Conservation (phyloP, 2,888 invertebrate species). For the Eupithecia vulgata region DNA sequence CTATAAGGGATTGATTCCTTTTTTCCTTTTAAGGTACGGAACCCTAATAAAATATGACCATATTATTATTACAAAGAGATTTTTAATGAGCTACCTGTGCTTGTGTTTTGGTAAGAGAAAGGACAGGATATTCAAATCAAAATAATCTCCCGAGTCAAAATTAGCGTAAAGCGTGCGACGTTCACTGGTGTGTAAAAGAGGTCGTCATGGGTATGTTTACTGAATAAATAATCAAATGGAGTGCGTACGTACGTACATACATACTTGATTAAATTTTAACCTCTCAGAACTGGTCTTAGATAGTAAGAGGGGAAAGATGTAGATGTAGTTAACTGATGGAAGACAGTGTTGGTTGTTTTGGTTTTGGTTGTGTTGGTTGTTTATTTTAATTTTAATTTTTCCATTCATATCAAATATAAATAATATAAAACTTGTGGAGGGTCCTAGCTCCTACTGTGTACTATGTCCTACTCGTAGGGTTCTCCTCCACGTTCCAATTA, state of each 20-base stretch:
- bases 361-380: too few relatives aligned
- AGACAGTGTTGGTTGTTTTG: too few relatives aligned
- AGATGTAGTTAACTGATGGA: too few relatives aligned
- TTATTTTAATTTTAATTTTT: too few relatives aligned
- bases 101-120: constrained; percentile 18
- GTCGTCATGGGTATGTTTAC: constrained; percentile 38
- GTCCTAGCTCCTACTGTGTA: too few relatives aligned
- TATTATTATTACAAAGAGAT: constrained; percentile 30
- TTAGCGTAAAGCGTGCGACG: constrained; percentile 35
- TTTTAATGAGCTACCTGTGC: constrained; percentile 33
- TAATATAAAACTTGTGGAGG: too few relatives aligned
- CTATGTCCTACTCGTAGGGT: too few relatives aligned
- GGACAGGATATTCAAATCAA: constrained; percentile 34
- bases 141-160: constrained; percentile 33
- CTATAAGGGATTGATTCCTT: too few relatives aligned
- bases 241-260: constrained; percentile 23
- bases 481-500: too few relatives aligned
- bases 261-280: constrained; percentile 37
- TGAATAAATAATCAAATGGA: constrained; percentile 46
- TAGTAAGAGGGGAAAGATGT: constrained; percentile 10
- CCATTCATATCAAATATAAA: too few relatives aligned
- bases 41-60: neutral
- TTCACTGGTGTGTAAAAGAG: constrained; percentile 44
- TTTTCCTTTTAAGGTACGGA: too few relatives aligned
- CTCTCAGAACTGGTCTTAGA: constrained; percentile 25